Percentiles rank a stretch among this genome's conserved stretches.
Conservation (phyloP, 2,888 invertebrate species). For the Noctua comes region DNA sequence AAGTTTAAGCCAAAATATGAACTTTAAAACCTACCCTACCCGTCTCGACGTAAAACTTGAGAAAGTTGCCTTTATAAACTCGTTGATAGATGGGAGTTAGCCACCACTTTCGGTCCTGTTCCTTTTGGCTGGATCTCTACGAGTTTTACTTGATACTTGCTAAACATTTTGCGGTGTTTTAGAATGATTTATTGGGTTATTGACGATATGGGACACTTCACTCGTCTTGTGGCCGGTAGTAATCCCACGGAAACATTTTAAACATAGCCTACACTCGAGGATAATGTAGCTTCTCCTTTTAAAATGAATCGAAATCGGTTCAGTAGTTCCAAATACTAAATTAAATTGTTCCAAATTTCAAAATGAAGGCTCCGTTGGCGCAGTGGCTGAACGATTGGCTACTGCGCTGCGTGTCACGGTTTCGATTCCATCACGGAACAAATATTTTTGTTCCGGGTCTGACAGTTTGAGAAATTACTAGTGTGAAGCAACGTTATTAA, state of each 20-base stretch:
- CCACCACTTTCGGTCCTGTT: slow-evolving; percentile 54
- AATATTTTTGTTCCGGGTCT: no score
- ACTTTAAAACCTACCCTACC: slow-evolving; percentile 56
- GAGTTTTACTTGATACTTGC: slow-evolving; percentile 45
- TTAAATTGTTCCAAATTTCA: no score
- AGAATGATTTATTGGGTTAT: slow-evolving; percentile 23
- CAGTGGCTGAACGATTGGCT: no score
- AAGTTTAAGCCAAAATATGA: slow-evolving; percentile 53
- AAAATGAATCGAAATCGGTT: not conserved
- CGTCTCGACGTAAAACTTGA: slow-evolving; percentile 32
- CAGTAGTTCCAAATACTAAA: no score
- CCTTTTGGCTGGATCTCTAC: slow-evolving; percentile 28
- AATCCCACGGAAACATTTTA: not conserved
- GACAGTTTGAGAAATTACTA: no score
- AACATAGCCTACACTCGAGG: not conserved
- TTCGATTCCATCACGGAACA: no score
- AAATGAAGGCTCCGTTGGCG: no score
- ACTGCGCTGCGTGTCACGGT: no score
- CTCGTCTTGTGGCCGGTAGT: not conserved
- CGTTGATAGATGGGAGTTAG: slow-evolving; percentile 68
- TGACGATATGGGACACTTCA: not conserved
- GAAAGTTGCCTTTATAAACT: slow-evolving; percentile 64
- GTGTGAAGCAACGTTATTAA: no score
- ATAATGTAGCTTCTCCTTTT: not conserved
- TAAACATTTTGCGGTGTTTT: slow-evolving; percentile 31